phyloP scores from a whole-genome alignment of 2,113 vertebrate species.

The Acinonyx jubatus region DNA sequence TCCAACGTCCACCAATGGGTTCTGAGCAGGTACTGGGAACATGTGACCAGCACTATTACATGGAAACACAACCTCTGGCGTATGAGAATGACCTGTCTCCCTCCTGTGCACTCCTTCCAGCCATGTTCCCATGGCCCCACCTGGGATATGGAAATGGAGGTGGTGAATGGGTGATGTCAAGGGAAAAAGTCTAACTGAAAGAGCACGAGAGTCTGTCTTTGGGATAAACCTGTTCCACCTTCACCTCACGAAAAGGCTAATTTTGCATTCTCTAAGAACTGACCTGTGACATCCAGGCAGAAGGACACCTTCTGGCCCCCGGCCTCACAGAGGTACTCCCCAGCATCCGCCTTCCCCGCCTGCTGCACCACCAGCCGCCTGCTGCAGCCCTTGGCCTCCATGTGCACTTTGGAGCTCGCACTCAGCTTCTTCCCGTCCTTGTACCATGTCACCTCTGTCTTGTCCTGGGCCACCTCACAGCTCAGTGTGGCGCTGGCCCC shows the following conservation, averaged over 20 bases:
- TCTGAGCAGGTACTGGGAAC: neutral
- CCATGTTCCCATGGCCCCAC: neutral
- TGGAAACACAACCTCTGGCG: no score
- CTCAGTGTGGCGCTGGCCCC: conserved; percentile 86
- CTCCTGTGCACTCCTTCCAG: neutral
- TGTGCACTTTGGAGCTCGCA: conserved; percentile 65
- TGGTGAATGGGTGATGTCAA: neutral
- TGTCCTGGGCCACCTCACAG: conserved; percentile 89
- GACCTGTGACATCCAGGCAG: conserved; percentile 85
- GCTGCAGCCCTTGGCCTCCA: conserved; percentile 67
- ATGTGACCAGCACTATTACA: no score
- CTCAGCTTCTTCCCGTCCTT: conserved; percentile 87
- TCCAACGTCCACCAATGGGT: neutral
- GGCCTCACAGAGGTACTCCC: conserved; percentile 81
- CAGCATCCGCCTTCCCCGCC: conserved; percentile 71
- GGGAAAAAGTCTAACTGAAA: neutral
- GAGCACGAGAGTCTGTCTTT: neutral
- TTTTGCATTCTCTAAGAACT: no score
- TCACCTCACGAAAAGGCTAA: neutral
- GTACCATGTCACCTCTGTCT: conserved; percentile 89
- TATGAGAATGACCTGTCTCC: no score
- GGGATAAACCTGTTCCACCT: neutral
- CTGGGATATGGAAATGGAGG: no score
- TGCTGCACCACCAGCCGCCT: conserved; percentile 75
- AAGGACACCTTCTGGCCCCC: conserved; percentile 86